Evolutionary conservation across 2,888 invertebrate species (phyloP).

Genomic region (Zaprionus lineosus): DNA sequence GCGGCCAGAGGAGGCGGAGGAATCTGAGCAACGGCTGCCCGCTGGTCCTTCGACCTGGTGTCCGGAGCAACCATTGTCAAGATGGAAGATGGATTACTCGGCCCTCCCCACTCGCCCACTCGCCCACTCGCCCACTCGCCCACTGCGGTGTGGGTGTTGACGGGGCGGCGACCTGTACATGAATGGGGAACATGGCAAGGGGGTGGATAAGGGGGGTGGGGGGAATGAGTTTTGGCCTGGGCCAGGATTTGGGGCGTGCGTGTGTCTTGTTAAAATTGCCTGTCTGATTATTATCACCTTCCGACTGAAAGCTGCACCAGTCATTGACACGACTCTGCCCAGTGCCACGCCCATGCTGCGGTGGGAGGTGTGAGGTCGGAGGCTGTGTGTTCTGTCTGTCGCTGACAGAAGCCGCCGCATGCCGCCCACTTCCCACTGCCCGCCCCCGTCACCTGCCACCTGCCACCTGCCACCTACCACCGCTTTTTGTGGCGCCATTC

Average conservation of each 20-base stretch:
- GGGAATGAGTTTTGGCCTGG: neutral
- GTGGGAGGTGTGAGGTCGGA: too few relatives aligned
- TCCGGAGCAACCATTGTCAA: slow-evolving; percentile 68
- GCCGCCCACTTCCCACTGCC: too few relatives aligned
- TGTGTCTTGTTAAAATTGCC: slow-evolving; percentile 73
- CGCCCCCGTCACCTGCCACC: too few relatives aligned
- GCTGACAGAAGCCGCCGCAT: slow-evolving; percentile 10
- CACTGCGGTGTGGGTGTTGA: neutral
- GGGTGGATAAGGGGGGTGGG: neutral
- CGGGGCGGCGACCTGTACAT: too few relatives aligned
- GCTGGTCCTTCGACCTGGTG: slow-evolving; percentile 35
- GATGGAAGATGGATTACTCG: slow-evolving; percentile 72
- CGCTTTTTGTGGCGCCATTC: slow-evolving; percentile 35
- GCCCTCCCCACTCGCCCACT: neutral
- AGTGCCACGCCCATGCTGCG: slow-evolving; percentile 37
- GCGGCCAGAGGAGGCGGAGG: slow-evolving; percentile 8
- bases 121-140: neutral
- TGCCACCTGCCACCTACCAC: slow-evolving; percentile 11
- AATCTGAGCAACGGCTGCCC: neutral
- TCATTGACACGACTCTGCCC: slow-evolving; percentile 63
- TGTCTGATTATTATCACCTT: slow-evolving; percentile 75
- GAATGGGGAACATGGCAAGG: too few relatives aligned
- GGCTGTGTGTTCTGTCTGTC: slow-evolving; percentile 13
- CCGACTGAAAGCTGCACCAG: slow-evolving; percentile 39
- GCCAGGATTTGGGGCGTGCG: slow-evolving; percentile 24